Evolutionary conservation across 1,140 invertebrate species (phyloP), one percentile per base, ranked within the genome.

Genomic region (Pogonomyrmex californicus): DNA sequence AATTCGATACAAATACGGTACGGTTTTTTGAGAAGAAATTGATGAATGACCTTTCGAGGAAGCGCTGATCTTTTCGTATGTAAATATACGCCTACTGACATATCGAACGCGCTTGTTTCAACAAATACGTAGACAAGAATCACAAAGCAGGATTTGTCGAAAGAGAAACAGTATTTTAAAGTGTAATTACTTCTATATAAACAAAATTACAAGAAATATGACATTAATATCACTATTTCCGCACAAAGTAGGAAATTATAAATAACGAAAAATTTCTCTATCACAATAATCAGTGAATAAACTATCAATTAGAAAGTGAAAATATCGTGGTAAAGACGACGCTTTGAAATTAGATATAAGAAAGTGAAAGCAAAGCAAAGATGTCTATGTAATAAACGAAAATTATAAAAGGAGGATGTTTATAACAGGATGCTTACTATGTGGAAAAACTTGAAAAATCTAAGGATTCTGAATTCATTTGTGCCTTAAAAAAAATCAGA

Each of bases 301-400:
- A 33, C 44, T 66, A 30, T 66, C 36, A 78, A 47, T 30, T 51
- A 23, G 23, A 14, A 38, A 38, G 12, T 51, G 33, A 56, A 33
- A 51, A 76, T 12, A 56, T 38, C 49, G 36, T 17, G 17, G 9
- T 5, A 51, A 44, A 38, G 3, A 4, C n/a, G 1, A 12, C 6
- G 10, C 60, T 38, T 12, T 30, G 60, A 30, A 66, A 79, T 79
- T 79, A 66, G 30, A 65, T 38, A 51, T 30, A 33, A 44, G 9
- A 70, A n/a, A 81, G 47, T 56, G 63, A 56, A 68, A 81, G 33
- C 12, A 66, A 54, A 33, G 33, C 12, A 66, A 54, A 33, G 33
- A 41, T 78, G 51, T 65, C 41, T 79, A 65, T 78, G 38, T 63
- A 78, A 78, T 38, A 78, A 65, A 51, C 7, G 36, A 70, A 47